Evolutionary conservation across 2,113 vertebrate species (phyloP).

Genomic region (Litocranius walleri): DNA sequence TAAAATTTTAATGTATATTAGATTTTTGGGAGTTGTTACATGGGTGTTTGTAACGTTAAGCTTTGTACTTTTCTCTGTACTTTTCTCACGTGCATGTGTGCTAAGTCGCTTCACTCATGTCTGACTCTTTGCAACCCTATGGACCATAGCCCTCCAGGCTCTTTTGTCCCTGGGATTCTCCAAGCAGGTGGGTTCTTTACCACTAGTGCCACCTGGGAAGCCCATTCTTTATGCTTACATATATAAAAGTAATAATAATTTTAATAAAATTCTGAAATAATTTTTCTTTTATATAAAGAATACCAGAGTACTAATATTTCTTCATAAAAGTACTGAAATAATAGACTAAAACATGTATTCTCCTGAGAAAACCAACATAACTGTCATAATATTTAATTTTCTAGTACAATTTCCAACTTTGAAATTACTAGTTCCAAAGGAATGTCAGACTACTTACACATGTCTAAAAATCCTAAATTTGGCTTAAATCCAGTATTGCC

Average conservation of each 20-base stretch:
- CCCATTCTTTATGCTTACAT: background rate
- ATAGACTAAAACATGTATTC: background rate
- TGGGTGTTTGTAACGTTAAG: background rate
- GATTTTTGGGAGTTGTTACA: background rate
- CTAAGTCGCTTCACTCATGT: background rate
- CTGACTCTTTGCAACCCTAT: background rate
- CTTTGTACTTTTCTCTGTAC: background rate
- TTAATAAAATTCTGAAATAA: background rate
- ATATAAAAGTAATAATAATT: background rate
- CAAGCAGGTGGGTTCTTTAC: background rate
- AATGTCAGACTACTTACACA: background rate
- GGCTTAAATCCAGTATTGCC: background rate
- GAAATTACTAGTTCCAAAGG: background rate
- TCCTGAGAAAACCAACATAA: background rate
- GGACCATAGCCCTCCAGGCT: background rate
- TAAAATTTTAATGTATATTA: background rate
- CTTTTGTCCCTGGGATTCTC: background rate
- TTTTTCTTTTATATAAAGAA: background rate
- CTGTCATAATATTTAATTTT: background rate
- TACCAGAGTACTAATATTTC: background rate
- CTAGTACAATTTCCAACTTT: background rate
- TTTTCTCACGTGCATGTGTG: background rate
- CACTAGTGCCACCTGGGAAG: background rate
- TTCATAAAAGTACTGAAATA: background rate
- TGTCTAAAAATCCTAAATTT: background rate